Percentiles rank a stretch among this genome's conserved stretches.
Evolutionary conservation across 2,888 invertebrate species (phyloP).

Genomic region (Steinernema scapterisci): DNA sequence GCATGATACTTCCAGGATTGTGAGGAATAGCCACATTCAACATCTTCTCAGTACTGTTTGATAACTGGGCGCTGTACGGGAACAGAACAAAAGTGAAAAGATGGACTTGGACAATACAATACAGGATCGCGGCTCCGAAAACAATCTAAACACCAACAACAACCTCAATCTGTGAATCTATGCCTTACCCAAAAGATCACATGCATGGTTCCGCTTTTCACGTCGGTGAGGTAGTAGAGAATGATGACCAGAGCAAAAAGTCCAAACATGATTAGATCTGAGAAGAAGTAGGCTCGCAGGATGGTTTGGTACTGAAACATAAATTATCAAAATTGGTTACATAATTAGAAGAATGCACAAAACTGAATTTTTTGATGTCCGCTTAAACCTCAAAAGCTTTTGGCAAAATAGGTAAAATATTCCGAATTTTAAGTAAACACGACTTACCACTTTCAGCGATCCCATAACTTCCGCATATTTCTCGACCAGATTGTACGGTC

Average conservation of each 20-base stretch:
- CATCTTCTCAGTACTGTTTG: constrained; percentile 57
- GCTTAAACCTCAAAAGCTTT: no score
- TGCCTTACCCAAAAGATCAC: constrained; percentile 63
- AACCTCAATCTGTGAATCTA: no score
- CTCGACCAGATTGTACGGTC: constrained; percentile 56
- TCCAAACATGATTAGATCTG: constrained; percentile 53
- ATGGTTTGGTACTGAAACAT: constrained; percentile 61
- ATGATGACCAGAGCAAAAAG: constrained; percentile 53
- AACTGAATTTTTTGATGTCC: no score
- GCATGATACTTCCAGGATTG: constrained; percentile 57
- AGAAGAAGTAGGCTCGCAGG: constrained; percentile 56
- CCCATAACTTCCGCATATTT: constrained; percentile 54
- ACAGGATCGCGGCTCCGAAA: constrained; percentile 48
- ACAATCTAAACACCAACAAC: constrained; percentile 53
- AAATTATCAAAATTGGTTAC: no score
- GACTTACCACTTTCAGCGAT: constrained; percentile 54
- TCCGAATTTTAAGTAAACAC: neutral
- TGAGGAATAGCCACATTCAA: constrained; percentile 65
- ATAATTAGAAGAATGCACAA: no score
- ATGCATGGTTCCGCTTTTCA: constrained; percentile 47
- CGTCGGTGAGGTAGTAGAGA: constrained; percentile 57
- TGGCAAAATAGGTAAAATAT: neutral
- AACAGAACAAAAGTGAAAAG: constrained; percentile 54
- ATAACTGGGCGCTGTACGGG: constrained; percentile 51
- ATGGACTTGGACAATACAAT: constrained; percentile 52